Evolutionary conservation across 2,797 vertebrate species (phyloP), one percentile per base, ranked within the genome.

Genomic region (Steatocranus sp.): DNA sequence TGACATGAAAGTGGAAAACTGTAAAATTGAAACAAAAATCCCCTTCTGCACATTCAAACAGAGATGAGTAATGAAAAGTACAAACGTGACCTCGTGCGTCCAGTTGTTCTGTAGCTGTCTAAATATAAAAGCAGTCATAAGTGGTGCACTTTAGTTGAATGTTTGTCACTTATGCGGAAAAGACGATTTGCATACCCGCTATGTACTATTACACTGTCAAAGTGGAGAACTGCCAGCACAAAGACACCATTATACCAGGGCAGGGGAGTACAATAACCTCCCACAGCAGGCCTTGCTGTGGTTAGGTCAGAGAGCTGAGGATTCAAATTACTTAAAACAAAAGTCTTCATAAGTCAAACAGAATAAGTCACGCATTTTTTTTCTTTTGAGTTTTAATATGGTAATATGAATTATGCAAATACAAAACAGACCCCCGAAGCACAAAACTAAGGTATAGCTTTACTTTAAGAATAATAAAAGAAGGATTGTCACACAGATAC

Each of bases 161-260:
- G 88, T 90, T 94, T 89, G 83, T 73, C 89, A 87, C 87, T 84
- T 85, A 86, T 86, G 90, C 73, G 80, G 85, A 92, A 90, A 83
- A 83, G 83, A 81, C 41, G 18, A 96, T 96, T 97, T 96, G 96
- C 95, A 96, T 97, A 89, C 73, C 78, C 15, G 27, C 82, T 87
- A 83, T 82, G 91, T 81, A 88, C 90, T 88, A 87, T 93, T 90
- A 83, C 81, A 86, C 90, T 91, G 88, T 90, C 76, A 86, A 88
- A 90, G 89, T 79, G 80, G 74, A 84, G 80, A 58, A 20, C 58
- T 79, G 81, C 58, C 83, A 73, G 68, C 36, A 96, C 94, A 96
- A 96, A 93, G 94, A 80, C 82, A 75, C 68, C 48, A 83, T 93
- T 95, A 89, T 95, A 84, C 83, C 83, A 78, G 81, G 41, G 83